Evolutionary conservation across 2,797 vertebrate species (phyloP), one percentile per base, ranked within the genome.

Genomic region (Streptopelia turtur): DNA sequence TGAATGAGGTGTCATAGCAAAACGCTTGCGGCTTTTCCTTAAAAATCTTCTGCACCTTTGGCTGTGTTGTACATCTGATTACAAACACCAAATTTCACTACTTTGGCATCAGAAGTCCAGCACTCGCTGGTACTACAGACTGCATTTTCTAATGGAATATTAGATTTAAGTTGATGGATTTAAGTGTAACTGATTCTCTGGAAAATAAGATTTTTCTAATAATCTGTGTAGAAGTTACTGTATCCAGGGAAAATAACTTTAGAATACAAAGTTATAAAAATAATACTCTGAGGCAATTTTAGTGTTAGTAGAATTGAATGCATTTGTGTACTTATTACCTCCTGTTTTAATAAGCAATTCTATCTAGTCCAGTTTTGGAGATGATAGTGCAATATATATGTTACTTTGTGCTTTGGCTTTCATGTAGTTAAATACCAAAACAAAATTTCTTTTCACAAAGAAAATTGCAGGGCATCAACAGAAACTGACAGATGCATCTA

Each of bases 401-500:
- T 82, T 93, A 25, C 31, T 91, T 85, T 85, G 16, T 91, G 41
- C 66, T 90, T 93, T 86, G 24, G 15, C 35, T 96, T 93, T 85
- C 87, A 90, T 92, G 87, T 74, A 71, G 94, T 93, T 94, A 96
- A 95, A 66, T 81, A 96, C n/a, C 97, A 96, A 94, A 97, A 6
- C 39, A 90, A 90, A 88, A 78, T 78, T 56, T 96, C 84, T 96
- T 97, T 97, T 94, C 63, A 88, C 90, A 76, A 98, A 98, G 98
- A 98, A 98, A 97, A 93, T 35, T 18, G 96, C 95, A 91, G 98
- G 97, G 31, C 97, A 78, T 87, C 97, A 97, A 10, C 98, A 98
- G 89, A 98, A 97, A 97, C 96, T 98, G 91, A 98, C 97, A 92
- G 99, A 99, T 91, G 95, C 97, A 43, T 97, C 98, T 89, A 98